Conservation (phyloP, 1,140 invertebrate species). For the Proales similis region DNA sequence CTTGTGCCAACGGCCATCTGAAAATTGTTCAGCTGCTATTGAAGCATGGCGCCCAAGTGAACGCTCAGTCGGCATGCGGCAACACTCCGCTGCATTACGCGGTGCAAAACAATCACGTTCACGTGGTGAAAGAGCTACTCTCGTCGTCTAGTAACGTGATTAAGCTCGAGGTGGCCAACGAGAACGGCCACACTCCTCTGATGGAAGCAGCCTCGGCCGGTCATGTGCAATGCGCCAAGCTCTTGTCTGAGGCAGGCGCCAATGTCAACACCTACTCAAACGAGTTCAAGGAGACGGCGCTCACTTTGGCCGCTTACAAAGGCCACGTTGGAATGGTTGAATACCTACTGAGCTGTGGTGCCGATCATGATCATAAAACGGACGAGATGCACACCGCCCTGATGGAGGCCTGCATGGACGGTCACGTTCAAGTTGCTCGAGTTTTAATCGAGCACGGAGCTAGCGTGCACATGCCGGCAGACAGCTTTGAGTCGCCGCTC, state of each 20-base stretch:
- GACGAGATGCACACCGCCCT: conserved; percentile 99
- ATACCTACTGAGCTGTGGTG: conserved; percentile 53
- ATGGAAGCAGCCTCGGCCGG: conserved; percentile 97
- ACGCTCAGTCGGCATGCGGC: conserved; percentile 79
- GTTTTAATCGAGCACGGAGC: conserved; percentile 61
- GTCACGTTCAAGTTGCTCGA: conserved; percentile 63
- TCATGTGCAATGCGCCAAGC: conserved; percentile 70
- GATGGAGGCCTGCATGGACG: conserved; percentile 99
- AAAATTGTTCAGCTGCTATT: conserved; percentile 80
- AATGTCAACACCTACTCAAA: conserved; percentile 91
- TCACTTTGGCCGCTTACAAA: conserved; percentile 95
- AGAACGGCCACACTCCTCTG: conserved; percentile 94
- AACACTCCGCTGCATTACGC: conserved; percentile 97
- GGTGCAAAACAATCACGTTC: conserved; percentile 86
- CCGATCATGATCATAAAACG: conserved; percentile 69
- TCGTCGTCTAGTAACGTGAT: background rate
- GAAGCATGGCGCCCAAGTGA: conserved; percentile 84
- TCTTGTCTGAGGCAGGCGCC: conserved; percentile 52
- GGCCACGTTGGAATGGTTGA: conserved; percentile 62
- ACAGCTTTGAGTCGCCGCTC: conserved; percentile 96
- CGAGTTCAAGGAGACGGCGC: conserved; percentile 78
- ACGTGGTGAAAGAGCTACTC: conserved; percentile 71
- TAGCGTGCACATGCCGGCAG: conserved; percentile 62
- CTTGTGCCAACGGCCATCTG: conserved; percentile 90
- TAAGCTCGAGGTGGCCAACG: conserved; percentile 96